Percentiles rank a stretch among this genome's conserved stretches.
phyloP scores from a whole-genome alignment of 2,797 vertebrate genomes.

The Tokudaia muenninki region DNA sequence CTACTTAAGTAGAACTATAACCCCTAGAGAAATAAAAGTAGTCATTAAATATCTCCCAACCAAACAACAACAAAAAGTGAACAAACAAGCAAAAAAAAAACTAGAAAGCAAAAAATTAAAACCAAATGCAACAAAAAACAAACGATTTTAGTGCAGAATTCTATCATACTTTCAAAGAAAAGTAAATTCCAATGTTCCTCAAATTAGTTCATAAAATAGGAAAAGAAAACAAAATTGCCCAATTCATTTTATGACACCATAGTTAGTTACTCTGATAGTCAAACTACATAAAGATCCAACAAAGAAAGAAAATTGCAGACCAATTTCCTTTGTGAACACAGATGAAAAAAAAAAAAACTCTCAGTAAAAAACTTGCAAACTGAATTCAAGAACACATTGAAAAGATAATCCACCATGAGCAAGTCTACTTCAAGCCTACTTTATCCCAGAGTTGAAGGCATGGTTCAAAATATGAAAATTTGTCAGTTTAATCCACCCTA shows the following conservation, averaged over 20 bases:
- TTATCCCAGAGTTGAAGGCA: neutral
- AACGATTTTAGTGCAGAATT: neutral
- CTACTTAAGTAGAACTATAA: neutral
- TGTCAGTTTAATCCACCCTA: neutral
- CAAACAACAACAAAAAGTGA: neutral
- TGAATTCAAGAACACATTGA: neutral
- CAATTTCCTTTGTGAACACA: neutral
- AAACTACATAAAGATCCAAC: neutral
- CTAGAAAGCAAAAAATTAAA: neutral
- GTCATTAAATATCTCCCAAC: neutral
- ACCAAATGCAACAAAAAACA: neutral
- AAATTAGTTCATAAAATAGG: neutral
- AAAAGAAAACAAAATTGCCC: neutral
- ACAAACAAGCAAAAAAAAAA: neutral
- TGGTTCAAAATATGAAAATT: neutral
- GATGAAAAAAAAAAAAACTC: neutral
- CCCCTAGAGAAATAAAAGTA: neutral
- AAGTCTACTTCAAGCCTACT: neutral
- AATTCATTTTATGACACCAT: neutral
- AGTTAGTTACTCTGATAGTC: neutral
- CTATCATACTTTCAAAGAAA: neutral
- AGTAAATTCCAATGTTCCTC: neutral
- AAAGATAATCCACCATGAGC: neutral
- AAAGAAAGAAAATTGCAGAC: neutral
- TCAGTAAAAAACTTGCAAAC: neutral